Percentiles rank a stretch among this genome's conserved stretches.
Evolutionary conservation across 1,140 invertebrate genomes (phyloP).

Genomic region (Saccostrea cuccullata): DNA sequence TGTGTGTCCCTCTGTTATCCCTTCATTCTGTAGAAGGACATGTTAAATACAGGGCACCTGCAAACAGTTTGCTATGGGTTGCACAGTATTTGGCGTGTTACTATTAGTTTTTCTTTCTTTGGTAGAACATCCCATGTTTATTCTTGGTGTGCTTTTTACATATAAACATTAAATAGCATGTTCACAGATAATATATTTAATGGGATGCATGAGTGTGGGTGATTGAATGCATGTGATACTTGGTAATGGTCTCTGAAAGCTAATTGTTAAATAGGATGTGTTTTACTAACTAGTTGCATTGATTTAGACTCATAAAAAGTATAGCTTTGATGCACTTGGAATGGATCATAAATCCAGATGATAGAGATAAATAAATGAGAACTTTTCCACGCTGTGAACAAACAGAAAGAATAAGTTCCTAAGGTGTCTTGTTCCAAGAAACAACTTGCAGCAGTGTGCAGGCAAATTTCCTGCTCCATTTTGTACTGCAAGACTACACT

Average conservation of each 20-base stretch:
- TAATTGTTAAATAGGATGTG: background rate
- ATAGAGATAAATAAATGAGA: background rate
- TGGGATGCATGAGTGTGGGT: conserved; percentile 12
- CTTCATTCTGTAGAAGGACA: background rate
- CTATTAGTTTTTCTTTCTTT: background rate
- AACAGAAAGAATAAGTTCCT: background rate
- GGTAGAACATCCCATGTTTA: background rate
- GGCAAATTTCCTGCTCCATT: background rate
- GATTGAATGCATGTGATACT: conserved; percentile 6
- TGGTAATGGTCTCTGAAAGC: background rate
- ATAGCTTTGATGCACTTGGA: background rate
- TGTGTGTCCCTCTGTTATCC: background rate
- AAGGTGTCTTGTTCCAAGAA: background rate
- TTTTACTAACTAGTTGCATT: background rate
- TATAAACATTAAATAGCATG: conserved; percentile 11
- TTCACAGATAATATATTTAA: background rate
- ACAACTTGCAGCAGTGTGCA: background rate
- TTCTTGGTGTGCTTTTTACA: background rate
- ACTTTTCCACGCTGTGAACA: conserved; percentile 5
- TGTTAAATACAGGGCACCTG: background rate
- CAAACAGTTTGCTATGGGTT: background rate
- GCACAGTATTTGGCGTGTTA: background rate
- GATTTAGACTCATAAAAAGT: background rate
- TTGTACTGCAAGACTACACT: conserved; percentile 18
- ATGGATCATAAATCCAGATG: background rate